These are phyloP conservation scores for Myrmophylax atrothorax DNA, from an alignment of 2,113 vertebrate species.

Conservation along the genomic window DNA sequence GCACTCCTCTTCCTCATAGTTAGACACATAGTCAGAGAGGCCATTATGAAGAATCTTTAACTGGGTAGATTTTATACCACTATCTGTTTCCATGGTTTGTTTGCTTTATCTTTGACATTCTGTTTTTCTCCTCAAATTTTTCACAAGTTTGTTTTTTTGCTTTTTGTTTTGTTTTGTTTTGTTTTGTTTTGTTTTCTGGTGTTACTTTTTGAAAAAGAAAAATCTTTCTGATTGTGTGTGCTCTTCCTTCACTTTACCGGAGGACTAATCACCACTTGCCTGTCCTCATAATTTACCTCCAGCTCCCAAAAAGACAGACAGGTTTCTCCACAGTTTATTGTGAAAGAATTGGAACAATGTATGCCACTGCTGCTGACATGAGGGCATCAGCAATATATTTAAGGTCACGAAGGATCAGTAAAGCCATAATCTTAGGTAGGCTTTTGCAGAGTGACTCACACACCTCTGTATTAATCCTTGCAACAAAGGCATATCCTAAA, in stretches of 20 bases:
- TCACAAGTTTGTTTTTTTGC: not conserved
- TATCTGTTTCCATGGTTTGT: not conserved
- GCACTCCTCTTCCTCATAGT: conserved; percentile 40
- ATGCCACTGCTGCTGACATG: not conserved
- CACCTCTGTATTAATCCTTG: not conserved
- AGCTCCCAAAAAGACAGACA: not conserved
- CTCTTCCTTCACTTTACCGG: not conserved
- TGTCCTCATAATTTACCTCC: not conserved
- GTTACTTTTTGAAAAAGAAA: not conserved
- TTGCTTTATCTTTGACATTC: not conserved
- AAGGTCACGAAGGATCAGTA: not conserved
- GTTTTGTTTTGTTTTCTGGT: too few relatives aligned
- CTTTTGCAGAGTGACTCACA: not conserved
- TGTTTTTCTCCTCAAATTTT: not conserved
- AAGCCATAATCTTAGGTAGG: not conserved
- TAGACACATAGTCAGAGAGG: not conserved
- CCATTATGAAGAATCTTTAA: not conserved
- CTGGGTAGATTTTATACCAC: not conserved
- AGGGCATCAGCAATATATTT: not conserved
- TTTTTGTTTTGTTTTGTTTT: not conserved
- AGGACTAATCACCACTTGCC: not conserved
- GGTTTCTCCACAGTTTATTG: not conserved
- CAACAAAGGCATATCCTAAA: not conserved
- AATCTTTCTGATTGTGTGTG: not conserved
- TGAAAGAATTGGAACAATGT: not conserved